Base-by-base conservation (phyloP, 2,888 invertebrate species). In the Diploptera punctata region DNA sequence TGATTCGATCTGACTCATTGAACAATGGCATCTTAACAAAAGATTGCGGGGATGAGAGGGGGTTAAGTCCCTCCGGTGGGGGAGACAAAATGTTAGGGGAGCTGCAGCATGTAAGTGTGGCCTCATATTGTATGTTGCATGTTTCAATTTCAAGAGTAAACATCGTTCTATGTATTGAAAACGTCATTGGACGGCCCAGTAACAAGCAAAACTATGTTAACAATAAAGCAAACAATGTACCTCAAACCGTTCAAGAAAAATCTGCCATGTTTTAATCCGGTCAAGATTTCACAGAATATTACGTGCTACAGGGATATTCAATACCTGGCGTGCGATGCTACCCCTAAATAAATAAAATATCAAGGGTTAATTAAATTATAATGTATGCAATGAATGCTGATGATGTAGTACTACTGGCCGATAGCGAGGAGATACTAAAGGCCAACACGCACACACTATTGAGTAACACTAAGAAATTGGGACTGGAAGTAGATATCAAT, bases 1-100 rank as follows among this genome's bases (percentile, higher is more conserved):
- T 74, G 72, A 74, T 74, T 74, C 68, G 70, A 74, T 74, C 70
- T 71, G 74, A 74, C 71, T 70, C 74, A 72, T 61, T 74, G 60
- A 62, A 74, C 74, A 74, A 74, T 72, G 68, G 70, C 69, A 60
- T 71, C 70, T 70, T 71, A 72, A 74, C 74, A 74, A 74, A 74
- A 74, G 74, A 68, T 68, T 65, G 65, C n/a, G 65, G 65, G 9
- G 65, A 65, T 43, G 65, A 26, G 65, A 19, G 43, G 24, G 33
- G 57, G 57, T 68, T 52, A 24, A 21, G 65, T n/a, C 43, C 38
- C 43, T 65, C 62, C 29, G 26, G 29, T 65, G 65, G 29, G 65
- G 65, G 65, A 65, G 29, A 44, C 18, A 44, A 65, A 65, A 65
- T 54, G 69, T 16, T 57, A 26, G 65, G 60, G 38, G 57, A 54